phyloP scores from a whole-genome alignment of 2,797 vertebrate genomes.

The Labeo calbasu region DNA sequence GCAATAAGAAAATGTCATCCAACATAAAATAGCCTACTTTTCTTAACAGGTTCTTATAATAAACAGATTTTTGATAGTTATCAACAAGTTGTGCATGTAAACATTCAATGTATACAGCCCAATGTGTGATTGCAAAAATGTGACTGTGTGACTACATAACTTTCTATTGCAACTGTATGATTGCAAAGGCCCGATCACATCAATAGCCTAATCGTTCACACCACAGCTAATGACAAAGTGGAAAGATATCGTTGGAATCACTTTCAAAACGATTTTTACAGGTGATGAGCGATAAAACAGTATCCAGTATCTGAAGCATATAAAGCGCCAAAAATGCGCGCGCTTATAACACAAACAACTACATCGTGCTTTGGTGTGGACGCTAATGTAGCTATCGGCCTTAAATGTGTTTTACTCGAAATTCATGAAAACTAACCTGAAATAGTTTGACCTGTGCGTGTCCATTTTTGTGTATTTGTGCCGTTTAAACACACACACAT shows the following conservation, averaged over 20 bases:
- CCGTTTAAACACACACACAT: neutral
- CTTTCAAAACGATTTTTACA: too few relatives aligned
- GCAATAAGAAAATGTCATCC: neutral
- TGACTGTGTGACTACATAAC: neutral
- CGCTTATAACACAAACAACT: too few relatives aligned
- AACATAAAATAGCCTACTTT: neutral
- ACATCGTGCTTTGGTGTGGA: neutral
- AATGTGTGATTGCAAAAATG: neutral
- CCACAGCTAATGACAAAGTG: too few relatives aligned
- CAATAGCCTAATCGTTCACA: too few relatives aligned
- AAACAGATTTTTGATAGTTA: neutral
- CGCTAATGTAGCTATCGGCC: neutral
- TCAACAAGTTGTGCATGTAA: neutral
- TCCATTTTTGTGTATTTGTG: constrained; percentile 38
- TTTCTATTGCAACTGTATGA: neutral
- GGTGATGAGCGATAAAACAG: too few relatives aligned
- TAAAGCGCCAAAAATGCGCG: too few relatives aligned
- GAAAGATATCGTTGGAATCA: too few relatives aligned
- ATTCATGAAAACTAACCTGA: neutral
- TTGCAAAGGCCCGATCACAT: too few relatives aligned
- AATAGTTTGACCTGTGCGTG: neutral
- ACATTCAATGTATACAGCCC: neutral
- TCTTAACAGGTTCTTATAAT: neutral
- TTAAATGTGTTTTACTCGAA: neutral
- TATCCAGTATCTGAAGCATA: too few relatives aligned